These are phyloP conservation scores for Ceyx cyanopectus DNA, from an alignment of 2,113 vertebrate genomes.

Conservation along the genomic window DNA sequence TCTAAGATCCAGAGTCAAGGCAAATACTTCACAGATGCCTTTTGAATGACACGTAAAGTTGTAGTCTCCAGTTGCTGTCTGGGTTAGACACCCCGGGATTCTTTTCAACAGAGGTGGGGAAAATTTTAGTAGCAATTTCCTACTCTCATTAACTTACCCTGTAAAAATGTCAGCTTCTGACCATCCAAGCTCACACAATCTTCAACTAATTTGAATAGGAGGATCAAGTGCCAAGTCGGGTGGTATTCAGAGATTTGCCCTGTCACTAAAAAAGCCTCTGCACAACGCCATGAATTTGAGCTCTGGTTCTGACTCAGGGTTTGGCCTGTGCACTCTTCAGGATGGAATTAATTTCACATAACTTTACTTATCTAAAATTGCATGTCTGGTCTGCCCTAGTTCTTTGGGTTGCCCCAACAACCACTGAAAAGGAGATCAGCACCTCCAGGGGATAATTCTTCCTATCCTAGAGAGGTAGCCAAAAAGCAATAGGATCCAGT, in stretches of 20 bases:
- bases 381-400: neutral
- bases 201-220: constrained; percentile 45
- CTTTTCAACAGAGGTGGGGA: constrained; percentile 61
- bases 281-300: neutral
- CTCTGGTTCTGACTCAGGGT: constrained; percentile 34
- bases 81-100: constrained; percentile 58
- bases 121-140: constrained; percentile 61
- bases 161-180: constrained; percentile 4
- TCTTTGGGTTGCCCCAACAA: neutral
- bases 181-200: neutral
- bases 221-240: neutral
- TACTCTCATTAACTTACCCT: constrained; percentile 12
- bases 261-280: constrained; percentile 22
- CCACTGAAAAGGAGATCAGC: neutral
- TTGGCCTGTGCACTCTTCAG: constrained; percentile 9
- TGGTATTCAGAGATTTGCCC: constrained; percentile 22
- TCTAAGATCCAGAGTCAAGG: constrained; percentile 54
- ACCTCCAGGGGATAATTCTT: constrained; percentile 10
- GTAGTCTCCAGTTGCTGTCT: constrained; percentile 66
- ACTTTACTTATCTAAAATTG: constrained; percentile 4
- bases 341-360: neutral
- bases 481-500: neutral
- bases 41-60: constrained; percentile 58
- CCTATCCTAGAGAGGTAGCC: neutral
- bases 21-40: constrained; percentile 65